A percentile compares a stretch with the other conserved stretches of the same genome.
These are phyloP conservation scores for Drosophila kohkoa DNA, from an alignment of 1,140 invertebrate species.

Conservation along the genomic window DNA sequence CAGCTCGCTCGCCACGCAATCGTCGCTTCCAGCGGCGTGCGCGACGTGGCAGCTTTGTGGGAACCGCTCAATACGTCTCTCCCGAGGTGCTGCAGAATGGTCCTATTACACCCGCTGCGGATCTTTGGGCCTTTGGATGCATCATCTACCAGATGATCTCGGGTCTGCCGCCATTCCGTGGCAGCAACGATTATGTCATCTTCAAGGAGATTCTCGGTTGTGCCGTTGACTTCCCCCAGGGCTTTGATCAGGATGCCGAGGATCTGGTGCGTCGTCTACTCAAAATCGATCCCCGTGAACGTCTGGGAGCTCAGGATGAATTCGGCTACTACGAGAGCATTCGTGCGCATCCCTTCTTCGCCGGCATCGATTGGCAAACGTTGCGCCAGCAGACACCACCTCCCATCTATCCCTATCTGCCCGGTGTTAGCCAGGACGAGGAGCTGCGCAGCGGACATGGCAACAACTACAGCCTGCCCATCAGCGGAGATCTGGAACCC, in stretches of 20 bases:
- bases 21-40: conserved; percentile 17
- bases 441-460: conserved; percentile 87
- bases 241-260: conserved; percentile 92
- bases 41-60: conserved; percentile 94
- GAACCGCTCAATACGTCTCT: conserved; percentile 99
- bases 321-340: conserved; percentile 92
- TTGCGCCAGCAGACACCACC: conserved; percentile 93
- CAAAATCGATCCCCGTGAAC: conserved; percentile 91
- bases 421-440: conserved; percentile 90
- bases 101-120: conserved; percentile 91
- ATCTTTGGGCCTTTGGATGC: conserved; percentile 99
- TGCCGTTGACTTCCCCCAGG: conserved; percentile 96
- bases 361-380: conserved; percentile 93
- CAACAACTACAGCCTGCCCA: conserved; percentile 86
- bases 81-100: conserved; percentile 96
- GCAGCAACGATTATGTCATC: conserved; percentile 97
- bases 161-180: conserved; percentile 96
- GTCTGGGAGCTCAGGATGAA: conserved; percentile 93
- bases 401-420: conserved; percentile 92
- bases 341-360: conserved; percentile 94
- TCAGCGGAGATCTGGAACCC: conserved; percentile 93
- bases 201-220: conserved; percentile 98
- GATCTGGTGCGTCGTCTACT: conserved; percentile 95
- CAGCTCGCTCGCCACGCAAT: conserved; percentile 16
- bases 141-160: conserved; percentile 99